Percentiles rank a stretch among this genome's conserved stretches.
Conservation (phyloP, 1,140 invertebrate species). For the Lordiphosa stackelbergi region DNA sequence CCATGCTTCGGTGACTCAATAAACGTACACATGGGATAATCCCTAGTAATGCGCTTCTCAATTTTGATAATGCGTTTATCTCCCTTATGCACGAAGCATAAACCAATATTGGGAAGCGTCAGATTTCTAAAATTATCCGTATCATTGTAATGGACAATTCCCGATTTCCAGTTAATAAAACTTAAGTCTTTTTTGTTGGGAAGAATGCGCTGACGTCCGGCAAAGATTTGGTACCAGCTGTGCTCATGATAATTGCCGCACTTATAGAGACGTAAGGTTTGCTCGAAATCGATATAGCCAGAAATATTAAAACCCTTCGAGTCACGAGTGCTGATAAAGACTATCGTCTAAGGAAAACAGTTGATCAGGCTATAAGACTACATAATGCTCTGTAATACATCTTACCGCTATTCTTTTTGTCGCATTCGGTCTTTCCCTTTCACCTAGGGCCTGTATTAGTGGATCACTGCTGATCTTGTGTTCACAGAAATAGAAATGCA, state of each 20-base stretch:
- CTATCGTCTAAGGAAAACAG: conserved; percentile 12
- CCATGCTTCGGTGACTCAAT: conserved; percentile 25
- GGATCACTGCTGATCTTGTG: conserved; percentile 3
- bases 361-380: no score
- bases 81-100: conserved; percentile 22
- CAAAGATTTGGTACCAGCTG: conserved; percentile 11
- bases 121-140: conserved; percentile 21
- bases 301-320: conserved; percentile 19
- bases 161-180: conserved; percentile 25
- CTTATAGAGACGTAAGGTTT: conserved; percentile 12
- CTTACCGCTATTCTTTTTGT: conserved; percentile 21
- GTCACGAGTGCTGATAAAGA: conserved; percentile 25
- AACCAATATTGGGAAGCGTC: conserved; percentile 1
- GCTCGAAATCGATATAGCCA: conserved; percentile 31
- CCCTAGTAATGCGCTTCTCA: conserved; percentile 13
- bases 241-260: background rate
- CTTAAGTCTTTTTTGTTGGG: conserved; percentile 18
- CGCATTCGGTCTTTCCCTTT: conserved; percentile 6
- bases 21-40: conserved; percentile 8
- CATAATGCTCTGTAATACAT: no score
- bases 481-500: conserved; percentile 1
- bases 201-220: conserved; percentile 9
- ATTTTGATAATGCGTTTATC: conserved; percentile 11
- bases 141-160: conserved; percentile 12
- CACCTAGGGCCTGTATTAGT: conserved; percentile 3